These are phyloP conservation scores for Chaetodon trifascialis DNA, from an alignment of 2,113 vertebrate species.

Conservation along the genomic window DNA sequence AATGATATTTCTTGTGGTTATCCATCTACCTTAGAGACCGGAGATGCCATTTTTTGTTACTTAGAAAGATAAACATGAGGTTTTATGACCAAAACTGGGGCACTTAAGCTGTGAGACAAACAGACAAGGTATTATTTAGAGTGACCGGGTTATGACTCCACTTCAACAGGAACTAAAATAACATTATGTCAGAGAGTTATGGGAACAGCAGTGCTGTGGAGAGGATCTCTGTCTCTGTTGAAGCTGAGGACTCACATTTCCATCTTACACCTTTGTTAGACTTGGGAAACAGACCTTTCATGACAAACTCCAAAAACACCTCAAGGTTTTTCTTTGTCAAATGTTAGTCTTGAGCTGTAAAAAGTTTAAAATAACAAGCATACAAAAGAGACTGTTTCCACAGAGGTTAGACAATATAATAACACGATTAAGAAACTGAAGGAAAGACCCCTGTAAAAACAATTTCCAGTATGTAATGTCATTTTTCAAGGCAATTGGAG, in stretches of 20 bases:
- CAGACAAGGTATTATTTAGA: constrained; percentile 57
- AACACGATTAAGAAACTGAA: constrained; percentile 2
- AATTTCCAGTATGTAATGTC: constrained; percentile 34
- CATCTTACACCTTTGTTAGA: background rate
- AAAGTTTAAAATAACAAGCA: constrained; percentile 36
- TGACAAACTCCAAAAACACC: constrained; percentile 33
- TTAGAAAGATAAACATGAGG: constrained; percentile 56
- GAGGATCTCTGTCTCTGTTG: constrained; percentile 18
- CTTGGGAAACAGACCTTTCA: constrained; percentile 18
- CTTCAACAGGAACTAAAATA: constrained; percentile 73
- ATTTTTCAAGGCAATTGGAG: constrained; percentile 31
- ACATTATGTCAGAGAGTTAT: constrained; percentile 75
- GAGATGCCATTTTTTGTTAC: constrained; percentile 38
- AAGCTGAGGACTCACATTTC: constrained; percentile 47
- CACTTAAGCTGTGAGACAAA: constrained; percentile 57
- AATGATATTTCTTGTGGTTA: constrained; percentile 19
- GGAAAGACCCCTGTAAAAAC: constrained; percentile 36
- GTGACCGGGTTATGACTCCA: constrained; percentile 57
- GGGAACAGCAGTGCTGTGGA: constrained; percentile 59
- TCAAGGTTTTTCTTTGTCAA: constrained; percentile 5
- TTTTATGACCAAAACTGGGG: constrained; percentile 68
- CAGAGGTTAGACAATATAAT: constrained; percentile 14
- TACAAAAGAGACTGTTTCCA: background rate
- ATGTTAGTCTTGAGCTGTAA: background rate
- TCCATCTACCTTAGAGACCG: constrained; percentile 36